Evolutionary conservation across 2,113 vertebrate genomes (phyloP).

Genomic region (Vanacampus margaritifer): DNA sequence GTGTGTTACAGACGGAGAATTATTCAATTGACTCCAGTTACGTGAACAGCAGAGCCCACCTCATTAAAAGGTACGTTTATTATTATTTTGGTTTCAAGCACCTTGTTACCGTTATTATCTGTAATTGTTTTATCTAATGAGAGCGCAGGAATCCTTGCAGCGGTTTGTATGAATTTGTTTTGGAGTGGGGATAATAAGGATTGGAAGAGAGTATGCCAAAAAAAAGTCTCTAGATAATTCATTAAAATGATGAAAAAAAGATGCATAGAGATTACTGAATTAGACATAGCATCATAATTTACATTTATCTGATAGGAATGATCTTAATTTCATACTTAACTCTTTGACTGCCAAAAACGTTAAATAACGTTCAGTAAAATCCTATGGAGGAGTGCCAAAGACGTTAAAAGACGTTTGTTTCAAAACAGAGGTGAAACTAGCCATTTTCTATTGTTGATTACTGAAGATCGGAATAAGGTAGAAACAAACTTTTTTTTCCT

Average conservation of each 20-base stretch:
- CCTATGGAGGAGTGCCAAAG: no score
- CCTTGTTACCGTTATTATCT: slow-evolving; percentile 64
- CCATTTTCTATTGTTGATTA: no score
- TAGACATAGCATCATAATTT: slow-evolving; percentile 22
- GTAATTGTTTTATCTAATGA: slow-evolving; percentile 69
- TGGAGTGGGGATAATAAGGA: slow-evolving; percentile 36
- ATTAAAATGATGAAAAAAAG: slow-evolving; percentile 34
- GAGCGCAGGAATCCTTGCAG: slow-evolving; percentile 43
- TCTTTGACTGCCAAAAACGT: no score
- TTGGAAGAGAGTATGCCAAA: slow-evolving; percentile 36
- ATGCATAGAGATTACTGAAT: slow-evolving; percentile 31
- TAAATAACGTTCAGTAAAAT: no score
- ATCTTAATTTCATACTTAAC: slow-evolving; percentile 26
- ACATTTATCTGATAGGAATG: slow-evolving; percentile 30
- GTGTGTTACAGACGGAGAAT: slow-evolving; percentile 91
- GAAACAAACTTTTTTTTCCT: no score
- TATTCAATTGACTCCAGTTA: slow-evolving; percentile 99
- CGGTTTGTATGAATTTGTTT: slow-evolving; percentile 41
- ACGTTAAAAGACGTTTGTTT: no score
- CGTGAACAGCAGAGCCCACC: slow-evolving; percentile 97
- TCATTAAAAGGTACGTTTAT: slow-evolving; percentile 97
- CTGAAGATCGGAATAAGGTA: no score
- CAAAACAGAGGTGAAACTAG: no score
- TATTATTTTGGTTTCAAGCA: slow-evolving; percentile 60
- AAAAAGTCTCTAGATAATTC: slow-evolving; percentile 42